Base-by-base conservation (phyloP, 2,888 invertebrate species). In the Papilio elwesi region DNA sequence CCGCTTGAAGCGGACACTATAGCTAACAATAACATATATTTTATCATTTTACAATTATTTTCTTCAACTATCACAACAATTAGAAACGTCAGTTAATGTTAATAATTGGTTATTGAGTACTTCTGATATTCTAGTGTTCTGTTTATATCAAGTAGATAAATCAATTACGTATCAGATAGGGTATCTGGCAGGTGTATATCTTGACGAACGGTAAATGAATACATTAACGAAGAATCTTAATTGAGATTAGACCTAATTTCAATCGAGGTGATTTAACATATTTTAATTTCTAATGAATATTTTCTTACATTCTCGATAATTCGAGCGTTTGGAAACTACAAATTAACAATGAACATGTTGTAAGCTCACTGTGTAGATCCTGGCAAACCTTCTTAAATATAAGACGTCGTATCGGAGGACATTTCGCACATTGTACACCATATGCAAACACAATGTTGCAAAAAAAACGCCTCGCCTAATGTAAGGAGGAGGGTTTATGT, bases 1-100 rank as follows among this genome's bases (percentile, higher is more conserved):
- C 79, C 80, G 70, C 70, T 59, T 69, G 79, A 77, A 72, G 74
- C 65, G 74, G 74, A 74, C 13, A 77, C 73, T 13, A 77, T n/a
- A 36, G 75, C 67, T 63, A 72, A 74, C 47, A 70, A 48, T 64
- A 62, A 47, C 52, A 70, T 13, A 12, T 48, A 63, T 48, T 69
- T 73, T 15, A 69, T 48, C 73, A 73, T 73, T 65, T 55, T 72
- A 16, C 11, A 52, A 11, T 52, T 49, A 55, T 38, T 26, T 49
- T 48, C 26, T 48, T 64, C 13, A 26, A 43, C 8, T 48, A 47
- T 47, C 15, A 55, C 62, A 55, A 59, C 49, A 38, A 73, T 68
- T 64, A 52, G 43, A 48, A 59, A 66, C 65, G 53, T 67, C 63
- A 38, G 48, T 26, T 62, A 67, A 66, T 68, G 16, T 16, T 59